Base-by-base conservation (phyloP, 2,797 vertebrate genomes). In the Pseudochirops cupreus region DNA sequence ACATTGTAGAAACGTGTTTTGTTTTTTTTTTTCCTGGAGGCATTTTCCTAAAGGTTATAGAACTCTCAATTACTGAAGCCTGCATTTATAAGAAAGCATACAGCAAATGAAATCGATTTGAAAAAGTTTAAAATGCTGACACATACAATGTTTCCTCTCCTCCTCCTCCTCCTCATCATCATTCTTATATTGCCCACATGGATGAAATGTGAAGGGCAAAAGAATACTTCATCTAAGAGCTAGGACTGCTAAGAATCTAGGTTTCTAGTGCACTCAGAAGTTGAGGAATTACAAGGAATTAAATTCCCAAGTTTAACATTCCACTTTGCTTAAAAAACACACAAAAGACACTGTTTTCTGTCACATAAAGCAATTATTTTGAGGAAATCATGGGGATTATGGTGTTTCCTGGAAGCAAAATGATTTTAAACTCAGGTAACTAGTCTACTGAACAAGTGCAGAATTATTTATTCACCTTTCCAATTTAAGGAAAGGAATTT, bases 361-460 rank as follows among this genome's bases (percentile, higher is more conserved):
- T 89, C 93, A 94, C 74, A 93, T 6, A 95, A 95, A 91, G 56
- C 28, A 96, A 96, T 95, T 94, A 57, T 92, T 91, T 97, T 93
- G 87, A 94, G 14, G 50, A 92, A 94, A 95, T 96, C 55, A 57
- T 95, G 95, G 92, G 56, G 59, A 93, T 95, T 96, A n/a, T 24
- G 6, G 94, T 92, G 82, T 92, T 97, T 98, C 46, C 95, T 97
- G 97, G 89, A 96, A 93, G 91, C 92, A 33, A 82, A 96, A 54
- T 93, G 91, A 90, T 96, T 98, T 97, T 96, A 97, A 90, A 97
- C 95, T 97, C 92, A 33, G 55, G 2, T 94, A 91, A 95, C 50
- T 29, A 91, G 55, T 96, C 94, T 95, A 98, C 97, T 97, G 93
- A 96, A 97, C 94, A 97, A 98, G 89, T 92, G 89, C 0, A 12